Evolutionary conservation across 2,888 invertebrate genomes (phyloP).

Genomic region (Epirrita christyi): DNA sequence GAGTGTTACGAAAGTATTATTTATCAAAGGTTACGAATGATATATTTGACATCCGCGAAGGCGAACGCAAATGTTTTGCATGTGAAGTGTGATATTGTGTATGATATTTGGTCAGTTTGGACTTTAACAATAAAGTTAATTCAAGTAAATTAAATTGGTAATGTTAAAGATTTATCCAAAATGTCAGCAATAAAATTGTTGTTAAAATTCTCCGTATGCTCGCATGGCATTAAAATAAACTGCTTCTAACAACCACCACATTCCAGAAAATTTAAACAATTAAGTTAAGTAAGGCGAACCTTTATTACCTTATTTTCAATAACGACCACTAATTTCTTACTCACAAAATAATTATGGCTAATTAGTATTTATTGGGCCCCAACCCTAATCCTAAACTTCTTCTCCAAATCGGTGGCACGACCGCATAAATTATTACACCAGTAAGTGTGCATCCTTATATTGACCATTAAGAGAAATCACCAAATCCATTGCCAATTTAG

Average conservation of each 20-base stretch:
- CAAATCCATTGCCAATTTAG: constrained; percentile 11
- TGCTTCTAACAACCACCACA: too few relatives aligned
- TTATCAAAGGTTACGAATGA: too few relatives aligned
- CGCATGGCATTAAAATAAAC: background rate
- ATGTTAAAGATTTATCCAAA: too few relatives aligned
- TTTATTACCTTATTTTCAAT: constrained; percentile 5
- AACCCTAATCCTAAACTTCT: constrained; percentile 19
- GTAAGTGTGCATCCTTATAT: constrained; percentile 23
- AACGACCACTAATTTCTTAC: constrained; percentile 6
- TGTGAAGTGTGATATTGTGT: too few relatives aligned
- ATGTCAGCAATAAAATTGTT: too few relatives aligned
- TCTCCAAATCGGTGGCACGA: constrained; percentile 18
- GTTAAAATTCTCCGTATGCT: background rate
- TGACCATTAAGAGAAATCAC: constrained; percentile 13
- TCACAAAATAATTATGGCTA: constrained; percentile 18
- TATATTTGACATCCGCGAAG: too few relatives aligned
- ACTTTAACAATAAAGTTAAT: too few relatives aligned
- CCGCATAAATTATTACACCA: constrained; percentile 29
- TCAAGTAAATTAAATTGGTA: too few relatives aligned
- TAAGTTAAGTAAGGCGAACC: background rate
- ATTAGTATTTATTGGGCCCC: constrained; percentile 39
- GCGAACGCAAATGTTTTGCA: too few relatives aligned
- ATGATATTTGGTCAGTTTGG: too few relatives aligned
- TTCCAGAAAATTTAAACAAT: too few relatives aligned
- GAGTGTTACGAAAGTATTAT: too few relatives aligned